Evolutionary conservation across 2,113 vertebrate genomes (phyloP).

Genomic region (Glaucomys volans): DNA sequence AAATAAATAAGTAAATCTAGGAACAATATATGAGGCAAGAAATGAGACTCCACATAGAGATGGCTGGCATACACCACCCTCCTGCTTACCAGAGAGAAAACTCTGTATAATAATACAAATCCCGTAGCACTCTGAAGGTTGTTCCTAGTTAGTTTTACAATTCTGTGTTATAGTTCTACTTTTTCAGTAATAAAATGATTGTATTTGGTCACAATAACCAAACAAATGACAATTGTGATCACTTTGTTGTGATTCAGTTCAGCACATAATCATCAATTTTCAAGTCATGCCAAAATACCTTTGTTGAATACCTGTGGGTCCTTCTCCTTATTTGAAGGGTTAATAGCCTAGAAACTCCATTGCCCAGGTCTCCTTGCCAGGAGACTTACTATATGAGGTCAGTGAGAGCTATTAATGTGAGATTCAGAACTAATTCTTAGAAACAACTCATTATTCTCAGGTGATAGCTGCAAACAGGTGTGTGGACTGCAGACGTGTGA

Average conservation of each 20-base stretch:
- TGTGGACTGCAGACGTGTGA: not conserved
- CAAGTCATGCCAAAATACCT: not conserved
- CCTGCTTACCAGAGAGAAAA: not conserved
- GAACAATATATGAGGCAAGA: not conserved
- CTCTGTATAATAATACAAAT: not conserved
- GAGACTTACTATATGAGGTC: not conserved
- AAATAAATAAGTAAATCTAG: not conserved
- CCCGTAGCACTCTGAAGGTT: not conserved
- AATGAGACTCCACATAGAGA: not conserved
- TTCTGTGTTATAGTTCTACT: not conserved
- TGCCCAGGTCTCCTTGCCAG: not conserved
- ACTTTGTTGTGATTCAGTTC: not conserved
- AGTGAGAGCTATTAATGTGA: not conserved
- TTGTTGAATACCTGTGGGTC: not conserved
- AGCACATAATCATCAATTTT: not conserved
- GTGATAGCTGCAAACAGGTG: not conserved
- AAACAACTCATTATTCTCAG: not conserved
- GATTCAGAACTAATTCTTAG: not conserved
- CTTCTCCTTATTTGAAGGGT: not conserved
- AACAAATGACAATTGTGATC: not conserved
- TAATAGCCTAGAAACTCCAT: not conserved
- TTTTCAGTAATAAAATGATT: not conserved
- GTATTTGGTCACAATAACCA: not conserved
- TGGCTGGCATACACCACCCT: rapidly evolving
- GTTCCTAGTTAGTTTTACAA: not conserved